Evolutionary conservation across 1,140 invertebrate species (phyloP), one percentile per base, ranked within the genome.

Genomic region (Zophobas atratus): DNA sequence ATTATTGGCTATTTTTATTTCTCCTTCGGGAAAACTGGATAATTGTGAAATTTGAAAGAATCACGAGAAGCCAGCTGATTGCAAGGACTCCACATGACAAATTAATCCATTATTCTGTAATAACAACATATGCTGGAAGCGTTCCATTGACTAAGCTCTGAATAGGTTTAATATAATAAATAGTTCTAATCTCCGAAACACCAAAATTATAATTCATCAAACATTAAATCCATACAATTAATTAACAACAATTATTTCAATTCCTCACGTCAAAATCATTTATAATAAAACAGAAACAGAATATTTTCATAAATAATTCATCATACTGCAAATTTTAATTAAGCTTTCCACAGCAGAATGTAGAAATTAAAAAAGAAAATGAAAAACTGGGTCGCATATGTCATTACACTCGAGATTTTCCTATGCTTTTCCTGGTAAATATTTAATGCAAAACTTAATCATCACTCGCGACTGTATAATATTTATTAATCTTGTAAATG

Each of bases 61-160:
- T 63, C 57, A 38, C 20, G 49, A 20, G 38, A 63, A 67, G n/a
- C n/a, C 20, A 67, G 39, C 60, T 67, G 60, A 67, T 67, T 67
- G 60, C 38, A 43, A 41, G 38, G 39, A 43, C 60, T 67, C 60
- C 39, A 41, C 60, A 67, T 67, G 60, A 67, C 1, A 67, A 67
- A 67, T 67, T 67, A 67, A 43, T 67, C 39, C 38, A 67, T 67
- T 67, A 67, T 43, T 67, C 43, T 67, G 38, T 67, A 67, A 67
- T 67, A 73, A 73, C 49, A 73, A 55, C 71, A 73, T 73, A 73
- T 73, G 71, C 41, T 56, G 70, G 71, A 55, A 55, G 49, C 71
- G 36, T 73, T 73, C 71, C 71, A 73, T 73, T 73, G 49, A 73
- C 36, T 56, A 73, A 73, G 51, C 41, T 73, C 55, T 73, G 49